Percentiles rank a stretch among this genome's conserved stretches.
Conservation (phyloP, 2,797 vertebrate species). For the Malacoraja senta region DNA sequence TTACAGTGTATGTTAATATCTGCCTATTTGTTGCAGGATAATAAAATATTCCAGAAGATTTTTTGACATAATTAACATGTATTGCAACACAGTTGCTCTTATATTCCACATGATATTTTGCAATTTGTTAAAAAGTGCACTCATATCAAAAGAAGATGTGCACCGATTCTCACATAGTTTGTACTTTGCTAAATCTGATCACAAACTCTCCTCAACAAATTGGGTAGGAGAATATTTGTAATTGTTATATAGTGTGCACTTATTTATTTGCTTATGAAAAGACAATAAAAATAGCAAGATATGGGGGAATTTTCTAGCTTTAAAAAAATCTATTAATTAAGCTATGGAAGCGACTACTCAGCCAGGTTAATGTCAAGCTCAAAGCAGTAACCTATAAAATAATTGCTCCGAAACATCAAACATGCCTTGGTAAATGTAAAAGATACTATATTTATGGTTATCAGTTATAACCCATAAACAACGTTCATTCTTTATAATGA, state of each 20-base stretch:
- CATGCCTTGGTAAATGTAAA: background rate
- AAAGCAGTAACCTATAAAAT: background rate
- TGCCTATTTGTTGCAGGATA: background rate
- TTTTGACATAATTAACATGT: background rate
- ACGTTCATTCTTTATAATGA: background rate
- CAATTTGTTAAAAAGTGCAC: background rate
- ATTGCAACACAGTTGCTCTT: background rate
- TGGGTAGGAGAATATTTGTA: background rate
- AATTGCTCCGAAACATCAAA: background rate
- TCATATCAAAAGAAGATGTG: background rate
- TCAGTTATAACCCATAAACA: slow-evolving; percentile 18
- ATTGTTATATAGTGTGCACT: background rate
- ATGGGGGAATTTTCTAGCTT: background rate
- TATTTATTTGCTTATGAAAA: background rate
- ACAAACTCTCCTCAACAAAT: background rate
- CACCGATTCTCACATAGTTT: background rate
- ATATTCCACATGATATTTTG: background rate
- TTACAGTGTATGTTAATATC: background rate
- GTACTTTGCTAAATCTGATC: background rate
- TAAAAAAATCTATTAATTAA: background rate
- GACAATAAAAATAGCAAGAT: background rate
- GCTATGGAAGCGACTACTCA: background rate
- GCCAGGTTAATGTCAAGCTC: background rate
- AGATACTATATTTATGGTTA: background rate
- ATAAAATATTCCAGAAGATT: background rate